phyloP scores from a whole-genome alignment of 2,888 invertebrate species.

The Hipparchia sbordonii region DNA sequence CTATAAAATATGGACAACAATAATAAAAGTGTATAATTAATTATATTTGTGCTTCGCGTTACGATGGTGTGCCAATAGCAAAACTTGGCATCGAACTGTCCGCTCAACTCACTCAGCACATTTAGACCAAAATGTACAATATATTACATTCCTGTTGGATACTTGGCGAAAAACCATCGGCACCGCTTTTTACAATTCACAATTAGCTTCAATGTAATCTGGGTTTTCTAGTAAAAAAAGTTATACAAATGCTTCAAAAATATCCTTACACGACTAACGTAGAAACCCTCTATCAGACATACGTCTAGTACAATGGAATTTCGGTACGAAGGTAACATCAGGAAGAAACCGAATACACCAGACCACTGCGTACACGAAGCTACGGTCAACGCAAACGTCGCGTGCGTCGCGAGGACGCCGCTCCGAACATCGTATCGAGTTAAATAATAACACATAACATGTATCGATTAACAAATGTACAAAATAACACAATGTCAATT shows the following conservation, averaged over 20 bases:
- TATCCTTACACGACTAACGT: constrained; percentile 82
- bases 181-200: constrained; percentile 77
- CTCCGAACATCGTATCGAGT: constrained; percentile 74
- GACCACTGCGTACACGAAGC: constrained; percentile 73
- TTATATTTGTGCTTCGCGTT: constrained; percentile 64
- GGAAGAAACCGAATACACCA: constrained; percentile 76
- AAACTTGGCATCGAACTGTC: constrained; percentile 79
- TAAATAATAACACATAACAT: constrained; percentile 76
- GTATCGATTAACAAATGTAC: constrained; percentile 79
- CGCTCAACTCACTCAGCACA: constrained; percentile 80
- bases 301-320: constrained; percentile 73
- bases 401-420: constrained; percentile 74
- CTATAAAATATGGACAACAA: constrained; percentile 77
- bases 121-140: constrained; percentile 83
- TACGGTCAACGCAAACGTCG: constrained; percentile 71
- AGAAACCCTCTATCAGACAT: constrained; percentile 61
- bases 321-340: constrained; percentile 71
- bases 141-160: constrained; percentile 80
- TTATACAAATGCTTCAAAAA: constrained; percentile 81
- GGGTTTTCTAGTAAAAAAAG: constrained; percentile 83
- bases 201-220: constrained; percentile 69
- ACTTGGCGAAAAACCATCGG: constrained; percentile 77
- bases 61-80: constrained; percentile 75
- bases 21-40: constrained; percentile 48
- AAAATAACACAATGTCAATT: constrained; percentile 76